Evolutionary conservation across 2,888 invertebrate genomes (phyloP).

Genomic region (Mycalesis mineus): DNA sequence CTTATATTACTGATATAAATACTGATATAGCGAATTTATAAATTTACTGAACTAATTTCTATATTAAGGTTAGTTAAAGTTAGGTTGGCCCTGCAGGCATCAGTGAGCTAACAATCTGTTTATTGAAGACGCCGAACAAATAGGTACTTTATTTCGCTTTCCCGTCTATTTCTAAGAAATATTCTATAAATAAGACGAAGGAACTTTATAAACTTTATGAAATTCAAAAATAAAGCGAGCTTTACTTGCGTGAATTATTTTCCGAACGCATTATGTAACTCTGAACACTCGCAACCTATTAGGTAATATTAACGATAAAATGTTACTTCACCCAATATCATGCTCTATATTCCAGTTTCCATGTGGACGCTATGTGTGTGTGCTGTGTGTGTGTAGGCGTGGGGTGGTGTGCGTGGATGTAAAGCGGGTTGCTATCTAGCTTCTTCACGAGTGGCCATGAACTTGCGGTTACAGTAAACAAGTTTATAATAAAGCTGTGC

Average conservation of each 20-base stretch:
- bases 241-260: neutral
- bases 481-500: neutral
- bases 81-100: too few species aligned
- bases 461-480: conserved; percentile 53
- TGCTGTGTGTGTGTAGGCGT: neutral
- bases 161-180: too few species aligned
- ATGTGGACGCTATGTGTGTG: neutral
- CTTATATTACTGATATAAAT: neutral
- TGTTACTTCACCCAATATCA: conserved; percentile 24
- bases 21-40: neutral
- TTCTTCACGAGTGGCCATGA: conserved; percentile 59
- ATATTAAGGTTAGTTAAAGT: too few species aligned
- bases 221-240: neutral
- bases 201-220: too few species aligned
- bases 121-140: too few species aligned
- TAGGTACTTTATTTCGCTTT: too few species aligned
- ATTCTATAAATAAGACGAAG: too few species aligned
- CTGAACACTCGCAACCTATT: too few species aligned
- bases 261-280: too few species aligned
- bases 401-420: conserved; percentile 32
- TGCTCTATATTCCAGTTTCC: conserved; percentile 10
- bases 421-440: conserved; percentile 54
- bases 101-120: too few species aligned
- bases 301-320: conserved; percentile 1
- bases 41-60: neutral